Conservation (phyloP, 1,140 invertebrate genomes). For the Heliothis subflexa region DNA sequence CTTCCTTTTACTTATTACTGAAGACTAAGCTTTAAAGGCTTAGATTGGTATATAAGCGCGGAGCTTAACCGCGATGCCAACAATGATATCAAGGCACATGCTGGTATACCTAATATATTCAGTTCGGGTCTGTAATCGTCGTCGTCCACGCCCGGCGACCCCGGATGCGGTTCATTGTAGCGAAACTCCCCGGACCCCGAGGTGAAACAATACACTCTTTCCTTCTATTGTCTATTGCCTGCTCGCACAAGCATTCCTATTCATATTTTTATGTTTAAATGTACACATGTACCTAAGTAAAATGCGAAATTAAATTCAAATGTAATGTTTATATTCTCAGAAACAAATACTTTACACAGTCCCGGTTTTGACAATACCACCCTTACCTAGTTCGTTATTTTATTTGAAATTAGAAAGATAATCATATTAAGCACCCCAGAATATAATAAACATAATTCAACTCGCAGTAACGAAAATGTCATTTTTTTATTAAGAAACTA, state of each 20-base stretch:
- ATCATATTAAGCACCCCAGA: slow-evolving; percentile 53
- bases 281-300: slow-evolving; percentile 22
- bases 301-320: slow-evolving; percentile 35
- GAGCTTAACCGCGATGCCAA: not conserved
- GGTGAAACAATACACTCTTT: slow-evolving; percentile 81
- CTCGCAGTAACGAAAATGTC: slow-evolving; percentile 63
- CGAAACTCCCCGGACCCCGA: slow-evolving; percentile 80
- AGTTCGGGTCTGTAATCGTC: slow-evolving; percentile 38
- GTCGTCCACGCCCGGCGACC: slow-evolving; percentile 62
- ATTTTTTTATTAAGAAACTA: slow-evolving; percentile 64
- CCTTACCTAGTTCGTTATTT: slow-evolving; percentile 18
- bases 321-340: slow-evolving; percentile 4
- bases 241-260: slow-evolving; percentile 48
- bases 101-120: slow-evolving; percentile 47
- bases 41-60: slow-evolving; percentile 15
- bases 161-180: slow-evolving; percentile 84
- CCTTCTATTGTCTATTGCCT: slow-evolving; percentile 76
- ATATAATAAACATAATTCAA: slow-evolving; percentile 53
- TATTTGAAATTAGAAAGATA: slow-evolving; percentile 46
- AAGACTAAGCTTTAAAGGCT: too few species aligned
- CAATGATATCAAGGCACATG: slow-evolving; percentile 42
- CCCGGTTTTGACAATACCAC: not conserved
- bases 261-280: slow-evolving; percentile 35
- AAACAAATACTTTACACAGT: slow-evolving; percentile 17
- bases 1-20: too few species aligned